Conservation (phyloP, 2,888 invertebrate genomes). For the Troides helena region DNA sequence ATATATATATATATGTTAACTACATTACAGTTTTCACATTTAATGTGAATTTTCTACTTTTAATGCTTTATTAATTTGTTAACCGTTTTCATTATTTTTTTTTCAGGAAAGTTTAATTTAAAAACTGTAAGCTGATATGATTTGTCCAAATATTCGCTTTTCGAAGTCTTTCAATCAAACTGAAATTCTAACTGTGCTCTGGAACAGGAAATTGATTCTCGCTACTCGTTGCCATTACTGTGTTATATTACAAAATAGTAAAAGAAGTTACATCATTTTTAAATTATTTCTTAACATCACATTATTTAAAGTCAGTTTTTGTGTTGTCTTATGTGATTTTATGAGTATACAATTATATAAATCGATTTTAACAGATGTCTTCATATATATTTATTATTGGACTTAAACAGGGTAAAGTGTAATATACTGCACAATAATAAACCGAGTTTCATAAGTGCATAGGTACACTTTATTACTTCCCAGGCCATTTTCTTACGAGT, state of each 20-base stretch:
- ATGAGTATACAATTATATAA: no score
- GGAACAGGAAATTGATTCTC: slow-evolving; percentile 19
- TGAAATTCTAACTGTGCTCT: slow-evolving; percentile 13
- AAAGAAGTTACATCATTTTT: no score
- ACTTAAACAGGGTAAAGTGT: no score
- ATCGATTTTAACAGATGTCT: no score
- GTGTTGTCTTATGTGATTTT: no score
- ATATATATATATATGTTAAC: no score
- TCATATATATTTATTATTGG: no score
- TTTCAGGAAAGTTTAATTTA: not conserved
- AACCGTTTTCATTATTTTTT: not conserved
- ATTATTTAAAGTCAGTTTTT: no score
- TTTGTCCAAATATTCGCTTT: not conserved
- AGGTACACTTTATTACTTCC: slow-evolving; percentile 17
- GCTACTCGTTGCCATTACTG: slow-evolving; percentile 22
- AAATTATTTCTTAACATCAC: no score
- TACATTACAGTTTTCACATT: no score
- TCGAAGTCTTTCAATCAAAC: not conserved
- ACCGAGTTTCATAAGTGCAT: slow-evolving; percentile 8
- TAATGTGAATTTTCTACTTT: not conserved
- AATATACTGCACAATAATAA: not conserved
- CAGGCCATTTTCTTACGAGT: slow-evolving; percentile 13
- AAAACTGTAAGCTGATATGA: no score
- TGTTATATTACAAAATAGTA: slow-evolving; percentile 13
- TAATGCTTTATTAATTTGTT: not conserved